Evolutionary conservation across 1,140 invertebrate genomes (phyloP), one percentile per base, ranked within the genome.

Genomic region (Heliothis subflexa): DNA sequence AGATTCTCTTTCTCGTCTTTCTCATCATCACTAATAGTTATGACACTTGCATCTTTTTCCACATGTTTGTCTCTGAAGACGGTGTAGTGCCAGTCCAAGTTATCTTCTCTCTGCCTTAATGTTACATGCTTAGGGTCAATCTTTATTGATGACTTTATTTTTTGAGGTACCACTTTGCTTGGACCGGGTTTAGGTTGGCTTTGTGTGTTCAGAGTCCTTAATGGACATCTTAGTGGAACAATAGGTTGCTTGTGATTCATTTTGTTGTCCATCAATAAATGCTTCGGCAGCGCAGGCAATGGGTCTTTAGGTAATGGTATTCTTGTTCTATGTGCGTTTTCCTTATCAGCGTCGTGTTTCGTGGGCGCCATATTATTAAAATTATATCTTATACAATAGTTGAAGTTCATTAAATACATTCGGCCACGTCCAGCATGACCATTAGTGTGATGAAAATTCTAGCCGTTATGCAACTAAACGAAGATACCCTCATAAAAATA

Each of bases 271-370:
- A 79, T 64, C 12, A 91, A 40, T 16, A 88, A 73, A 75, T 83
- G 77, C n/a, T 82, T 84, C 2, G 91, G 85, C 66, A 92, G 50
- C 0, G 86, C 76, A 14, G 90, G 91, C 33, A 93, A 76, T 3
- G 86, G 85, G 16, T 88, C 64, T n/a, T 85, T 28, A 0, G 91
- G 91, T 50, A 91, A 59, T 18, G 91, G 90, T 50, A 91, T 91
- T 85, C 84, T 88, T 13, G 88, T 85, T 80, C 80, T 85, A 3
- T 78, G 74, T 25, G 80, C 50, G 75, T 93, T 91, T 72, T 93
- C 91, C 80, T 91, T 91, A 71, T 89, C 73, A 1, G 66, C 62
- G 61, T 89, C 84, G 89, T 74, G 25, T 62, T 77, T 78, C 45
- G 33, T 50, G 21, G 70, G 62, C 57, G 16, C 14, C 55, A 62